These are phyloP conservation scores for Parazoanthus darwini DNA, from an alignment of 92 coral and sea anemone genomes.

Conservation along the genomic window DNA sequence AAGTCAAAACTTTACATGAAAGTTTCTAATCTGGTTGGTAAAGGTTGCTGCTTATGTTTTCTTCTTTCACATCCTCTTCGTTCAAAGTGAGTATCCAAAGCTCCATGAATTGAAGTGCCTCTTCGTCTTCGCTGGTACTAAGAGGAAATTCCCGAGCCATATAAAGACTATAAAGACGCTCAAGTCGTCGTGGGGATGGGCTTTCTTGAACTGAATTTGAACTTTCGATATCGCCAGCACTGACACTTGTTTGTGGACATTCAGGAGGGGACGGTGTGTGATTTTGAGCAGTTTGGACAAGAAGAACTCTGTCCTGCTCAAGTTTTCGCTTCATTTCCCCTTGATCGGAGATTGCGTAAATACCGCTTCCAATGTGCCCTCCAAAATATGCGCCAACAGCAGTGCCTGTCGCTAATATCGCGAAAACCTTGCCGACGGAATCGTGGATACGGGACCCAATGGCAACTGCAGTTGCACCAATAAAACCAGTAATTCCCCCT, in stretches of 20 bases:
- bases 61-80: too few species aligned
- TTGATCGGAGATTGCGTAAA: background rate
- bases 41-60: too few species aligned
- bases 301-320: background rate
- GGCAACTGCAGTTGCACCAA: background rate
- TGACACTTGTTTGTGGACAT: background rate
- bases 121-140: background rate
- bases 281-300: background rate
- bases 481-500: background rate
- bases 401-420: background rate
- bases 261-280: background rate
- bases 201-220: background rate
- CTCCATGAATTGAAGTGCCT: background rate
- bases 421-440: background rate
- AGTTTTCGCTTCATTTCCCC: background rate
- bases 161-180: background rate
- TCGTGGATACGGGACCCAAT: background rate
- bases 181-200: background rate
- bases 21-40: too few species aligned
- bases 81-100: too few species aligned
- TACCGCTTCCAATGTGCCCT: slow-evolving; percentile 10
- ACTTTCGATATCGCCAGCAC: background rate
- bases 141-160: background rate
- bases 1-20: too few species aligned
- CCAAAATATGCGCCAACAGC: background rate